Evolutionary conservation across 1,140 invertebrate species (phyloP).

Genomic region (Bombus ignitus): DNA sequence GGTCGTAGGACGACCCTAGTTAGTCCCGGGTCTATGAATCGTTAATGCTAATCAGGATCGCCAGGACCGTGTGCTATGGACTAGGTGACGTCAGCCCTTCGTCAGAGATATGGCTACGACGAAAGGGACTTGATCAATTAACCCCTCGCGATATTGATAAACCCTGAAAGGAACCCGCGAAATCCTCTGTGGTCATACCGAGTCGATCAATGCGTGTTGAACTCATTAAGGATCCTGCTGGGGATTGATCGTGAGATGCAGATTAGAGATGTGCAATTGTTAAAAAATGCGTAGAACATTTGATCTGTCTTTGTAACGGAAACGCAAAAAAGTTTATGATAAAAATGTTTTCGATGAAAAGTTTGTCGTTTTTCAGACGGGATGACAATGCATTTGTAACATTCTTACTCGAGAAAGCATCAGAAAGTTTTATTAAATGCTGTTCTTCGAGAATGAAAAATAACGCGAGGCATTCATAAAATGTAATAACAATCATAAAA

Average conservation of each 20-base stretch:
- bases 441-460: too few species aligned
- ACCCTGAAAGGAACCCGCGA: conserved; percentile 53
- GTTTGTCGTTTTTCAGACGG: too few species aligned
- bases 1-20: conserved; percentile 76
- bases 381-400: too few species aligned
- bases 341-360: too few species aligned
- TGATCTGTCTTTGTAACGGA: too few species aligned
- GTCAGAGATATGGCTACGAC: conserved; percentile 69
- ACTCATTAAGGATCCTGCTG: conserved; percentile 13
- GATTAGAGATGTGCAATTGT: background rate
- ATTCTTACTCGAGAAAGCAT: too few species aligned
- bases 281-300: background rate
- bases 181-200: conserved; percentile 30
- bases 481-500: background rate
- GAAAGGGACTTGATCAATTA: conserved; percentile 77
- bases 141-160: conserved; percentile 72
- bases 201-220: conserved; percentile 17
- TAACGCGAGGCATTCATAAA: too few species aligned
- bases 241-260: background rate
- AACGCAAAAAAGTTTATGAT: too few species aligned
- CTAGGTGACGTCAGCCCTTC: conserved; percentile 75
- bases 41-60: conserved; percentile 80
- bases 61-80: conserved; percentile 66
- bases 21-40: conserved; percentile 78
- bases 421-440: too few species aligned